Evolutionary conservation across 1,140 invertebrate genomes (phyloP).

Genomic region (Anastrepha ludens): DNA sequence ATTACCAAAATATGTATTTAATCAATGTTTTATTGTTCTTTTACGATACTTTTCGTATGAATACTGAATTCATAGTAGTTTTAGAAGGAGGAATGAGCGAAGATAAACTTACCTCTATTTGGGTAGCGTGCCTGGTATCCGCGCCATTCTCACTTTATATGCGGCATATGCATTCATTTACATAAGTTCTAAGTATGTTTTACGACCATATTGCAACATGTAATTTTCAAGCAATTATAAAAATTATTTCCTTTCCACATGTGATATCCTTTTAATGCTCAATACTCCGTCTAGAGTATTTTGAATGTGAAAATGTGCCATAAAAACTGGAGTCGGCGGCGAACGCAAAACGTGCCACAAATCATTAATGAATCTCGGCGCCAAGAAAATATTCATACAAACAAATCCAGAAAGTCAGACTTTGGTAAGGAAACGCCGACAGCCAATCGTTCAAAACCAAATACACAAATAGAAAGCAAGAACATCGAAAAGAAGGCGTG

Average conservation of each 20-base stretch:
- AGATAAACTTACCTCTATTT: background rate
- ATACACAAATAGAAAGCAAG: background rate
- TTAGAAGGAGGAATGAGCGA: background rate
- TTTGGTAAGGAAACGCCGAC: background rate
- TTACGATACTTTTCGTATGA: background rate
- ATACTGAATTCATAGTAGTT: no score
- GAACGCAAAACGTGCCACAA: slow-evolving; percentile 42
- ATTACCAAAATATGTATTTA: no score
- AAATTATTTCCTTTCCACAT: slow-evolving; percentile 34
- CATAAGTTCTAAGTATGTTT: slow-evolving; percentile 37
- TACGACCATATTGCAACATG: slow-evolving; percentile 37
- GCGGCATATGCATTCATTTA: slow-evolving; percentile 3
- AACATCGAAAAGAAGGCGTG: slow-evolving; percentile 8
- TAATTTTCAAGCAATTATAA: slow-evolving; percentile 51
- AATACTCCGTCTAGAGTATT: background rate
- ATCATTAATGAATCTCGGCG: slow-evolving; percentile 48
- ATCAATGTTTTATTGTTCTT: no score
- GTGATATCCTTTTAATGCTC: slow-evolving; percentile 6
- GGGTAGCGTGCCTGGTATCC: background rate
- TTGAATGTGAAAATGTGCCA: slow-evolving; percentile 22
- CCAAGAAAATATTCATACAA: slow-evolving; percentile 10
- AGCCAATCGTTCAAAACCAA: background rate
- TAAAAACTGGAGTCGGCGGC: slow-evolving; percentile 24
- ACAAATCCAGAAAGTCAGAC: background rate
- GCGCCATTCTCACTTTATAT: background rate